A percentile compares a stretch with the other conserved stretches of the same genome.
Conservation (phyloP, 2,113 vertebrate species). For the Ictalurus punctatus region DNA sequence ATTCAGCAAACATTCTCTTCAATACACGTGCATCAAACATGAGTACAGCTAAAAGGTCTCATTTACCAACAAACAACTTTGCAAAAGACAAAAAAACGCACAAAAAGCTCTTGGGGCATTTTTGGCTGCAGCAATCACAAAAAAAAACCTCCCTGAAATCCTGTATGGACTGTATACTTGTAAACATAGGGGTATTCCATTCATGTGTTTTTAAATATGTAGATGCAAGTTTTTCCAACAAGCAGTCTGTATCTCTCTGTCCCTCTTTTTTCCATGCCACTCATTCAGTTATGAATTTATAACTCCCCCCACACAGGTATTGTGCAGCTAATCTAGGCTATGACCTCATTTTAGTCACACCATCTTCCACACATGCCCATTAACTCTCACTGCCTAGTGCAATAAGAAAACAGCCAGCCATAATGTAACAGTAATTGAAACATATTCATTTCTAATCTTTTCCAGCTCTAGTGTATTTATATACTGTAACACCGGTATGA, state of each 20-base stretch:
- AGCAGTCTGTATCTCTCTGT: neutral
- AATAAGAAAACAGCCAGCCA: neutral
- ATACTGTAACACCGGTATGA: neutral
- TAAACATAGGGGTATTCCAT: neutral
- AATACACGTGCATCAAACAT: too few species aligned
- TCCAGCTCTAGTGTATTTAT: neutral
- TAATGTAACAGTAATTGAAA: neutral
- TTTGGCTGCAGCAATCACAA: too few species aligned
- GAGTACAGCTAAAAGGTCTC: too few species aligned
- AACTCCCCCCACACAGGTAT: neutral
- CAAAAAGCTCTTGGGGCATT: too few species aligned
- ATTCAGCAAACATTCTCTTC: too few species aligned
- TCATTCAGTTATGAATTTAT: neutral
- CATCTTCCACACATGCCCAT: neutral
- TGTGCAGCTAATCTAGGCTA: conserved; percentile 17
- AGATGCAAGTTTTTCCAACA: neutral
- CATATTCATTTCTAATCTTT: neutral
- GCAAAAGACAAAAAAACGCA: too few species aligned
- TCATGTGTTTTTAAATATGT: neutral
- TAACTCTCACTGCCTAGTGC: neutral
- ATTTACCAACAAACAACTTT: too few species aligned
- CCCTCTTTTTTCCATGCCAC: neutral
- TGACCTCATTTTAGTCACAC: conserved; percentile 21
- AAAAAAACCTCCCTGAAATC: too few species aligned
- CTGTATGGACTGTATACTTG: neutral